Percentiles rank a stretch among this genome's conserved stretches.
phyloP scores from a whole-genome alignment of 2,113 vertebrate genomes.

The Syngnathus typhle region DNA sequence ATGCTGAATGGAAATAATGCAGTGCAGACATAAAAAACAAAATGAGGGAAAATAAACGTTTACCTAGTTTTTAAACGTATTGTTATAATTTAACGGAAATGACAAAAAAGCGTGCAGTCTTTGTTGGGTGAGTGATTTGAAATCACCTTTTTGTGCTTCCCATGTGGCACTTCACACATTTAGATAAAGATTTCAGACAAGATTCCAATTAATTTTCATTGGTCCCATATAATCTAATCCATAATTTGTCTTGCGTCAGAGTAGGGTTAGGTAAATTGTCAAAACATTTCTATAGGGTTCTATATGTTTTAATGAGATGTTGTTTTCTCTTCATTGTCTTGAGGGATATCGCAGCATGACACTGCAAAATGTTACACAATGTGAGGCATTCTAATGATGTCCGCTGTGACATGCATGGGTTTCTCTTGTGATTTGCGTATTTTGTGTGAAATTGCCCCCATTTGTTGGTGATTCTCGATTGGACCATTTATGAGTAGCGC shows the following conservation, averaged over 20 bases:
- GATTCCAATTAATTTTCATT: background rate
- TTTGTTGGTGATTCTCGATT: conserved; percentile 25
- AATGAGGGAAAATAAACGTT: no score
- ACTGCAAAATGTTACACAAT: conserved; percentile 31
- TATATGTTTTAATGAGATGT: background rate
- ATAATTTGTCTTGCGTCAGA: background rate
- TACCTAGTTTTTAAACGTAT: no score
- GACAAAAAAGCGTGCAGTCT: background rate
- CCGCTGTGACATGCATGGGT: conserved; percentile 12
- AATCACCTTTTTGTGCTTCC: background rate
- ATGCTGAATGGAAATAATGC: background rate
- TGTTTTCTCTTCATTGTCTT: conserved; percentile 1
- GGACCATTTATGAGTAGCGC: conserved; percentile 26
- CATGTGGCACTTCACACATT: background rate
- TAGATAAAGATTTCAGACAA: background rate
- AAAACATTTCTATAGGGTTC: background rate
- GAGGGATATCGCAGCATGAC: conserved; percentile 45
- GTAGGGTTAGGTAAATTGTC: background rate
- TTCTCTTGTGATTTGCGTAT: conserved; percentile 28
- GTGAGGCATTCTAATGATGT: conserved; percentile 31
- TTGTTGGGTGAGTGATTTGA: background rate
- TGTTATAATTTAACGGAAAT: no score
- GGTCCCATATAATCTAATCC: background rate
- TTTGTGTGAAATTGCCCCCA: conserved; percentile 22
- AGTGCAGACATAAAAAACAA: background rate